Base-by-base conservation (phyloP, 2,888 invertebrate species). In the Lithosia quadra region DNA sequence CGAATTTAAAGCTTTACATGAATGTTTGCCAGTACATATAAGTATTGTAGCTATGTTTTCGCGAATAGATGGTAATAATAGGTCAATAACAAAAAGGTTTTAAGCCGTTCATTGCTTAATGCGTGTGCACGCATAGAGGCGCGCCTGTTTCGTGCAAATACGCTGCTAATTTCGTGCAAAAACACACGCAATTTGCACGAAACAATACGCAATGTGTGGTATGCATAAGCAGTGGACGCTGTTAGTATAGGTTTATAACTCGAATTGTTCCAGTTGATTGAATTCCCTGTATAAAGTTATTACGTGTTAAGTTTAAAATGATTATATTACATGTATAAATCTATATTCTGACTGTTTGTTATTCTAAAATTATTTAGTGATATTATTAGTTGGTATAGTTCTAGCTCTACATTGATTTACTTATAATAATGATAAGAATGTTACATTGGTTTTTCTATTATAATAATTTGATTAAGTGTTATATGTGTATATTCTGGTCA, bases 361-460 rank as follows among this genome's bases (percentile, higher is more conserved):
- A 58, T 61, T 67, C 56, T 39, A 67, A 67, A 62, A 33, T 43
- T 62, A 22, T 39, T 56, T 8, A 13, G 61, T 66, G 65, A 59
- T 65, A 65, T 36, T 64, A 43, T 39, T 59, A 34, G 15, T 34
- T 65, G 59, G 0, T 21, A 33, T 34, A 34, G 59, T 22, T 65
- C 28, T 65, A 24, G 22, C 7, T 13, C 13, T 10, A 8, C n/a
- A 34, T 24, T 34, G 7, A 18, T 59, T 39, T 61, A 43, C 18
- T 4, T 18, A 43, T 39, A 9, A 66, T 66, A 39, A 13, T 39
- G 39, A 39, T 13, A 39, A 39, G 22, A 66, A 18, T 61, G 28
- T n/a, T 61, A 61, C 28, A 61, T 67, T 61, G 18, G 24, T 55
- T 66, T 18, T 18, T 18, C 8, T 5, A 5, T 7, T 43, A 18